Evolutionary conservation across 92 coral and sea anemone species (phyloP).

Genomic region (Zoanthus gigantus): DNA sequence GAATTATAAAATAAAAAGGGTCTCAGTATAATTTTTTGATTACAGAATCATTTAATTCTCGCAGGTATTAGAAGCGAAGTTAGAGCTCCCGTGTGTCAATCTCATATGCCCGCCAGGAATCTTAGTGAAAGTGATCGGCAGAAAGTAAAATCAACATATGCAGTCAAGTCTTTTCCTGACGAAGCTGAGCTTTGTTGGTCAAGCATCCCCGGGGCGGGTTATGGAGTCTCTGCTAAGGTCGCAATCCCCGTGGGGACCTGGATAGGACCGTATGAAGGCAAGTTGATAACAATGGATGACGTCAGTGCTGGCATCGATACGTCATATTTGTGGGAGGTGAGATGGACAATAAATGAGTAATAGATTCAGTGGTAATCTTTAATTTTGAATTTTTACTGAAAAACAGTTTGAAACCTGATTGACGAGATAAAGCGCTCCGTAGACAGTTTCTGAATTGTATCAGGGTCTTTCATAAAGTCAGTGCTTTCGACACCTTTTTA

Average conservation of each 20-base stretch:
- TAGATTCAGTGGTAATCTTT: neutral
- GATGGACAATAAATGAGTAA: neutral
- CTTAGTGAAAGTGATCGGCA: constrained; percentile 14
- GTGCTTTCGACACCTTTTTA: too few species aligned
- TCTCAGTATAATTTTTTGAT: neutral
- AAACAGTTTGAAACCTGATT: too few species aligned
- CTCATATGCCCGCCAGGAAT: neutral
- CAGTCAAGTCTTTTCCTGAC: constrained; percentile 85
- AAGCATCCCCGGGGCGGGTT: constrained; percentile 86
- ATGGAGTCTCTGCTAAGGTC: constrained; percentile 88
- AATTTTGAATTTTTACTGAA: too few species aligned
- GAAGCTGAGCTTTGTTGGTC: constrained; percentile 94
- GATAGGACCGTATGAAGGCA: constrained; percentile 99
- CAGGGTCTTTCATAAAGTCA: too few species aligned
- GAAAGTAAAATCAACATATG: constrained; percentile 56
- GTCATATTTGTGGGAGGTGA: constrained; percentile 97
- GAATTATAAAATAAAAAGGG: too few species aligned
- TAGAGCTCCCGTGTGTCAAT: neutral
- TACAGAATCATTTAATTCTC: neutral
- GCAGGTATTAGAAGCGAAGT: constrained; percentile 1
- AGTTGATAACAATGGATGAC: constrained; percentile 67
- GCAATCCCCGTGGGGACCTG: constrained; percentile 95
- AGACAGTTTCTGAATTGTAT: too few species aligned
- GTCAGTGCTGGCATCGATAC: constrained; percentile 74
- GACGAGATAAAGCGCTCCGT: too few species aligned